Conservation (phyloP, 2,888 invertebrate genomes). For the Erynnis tages region DNA sequence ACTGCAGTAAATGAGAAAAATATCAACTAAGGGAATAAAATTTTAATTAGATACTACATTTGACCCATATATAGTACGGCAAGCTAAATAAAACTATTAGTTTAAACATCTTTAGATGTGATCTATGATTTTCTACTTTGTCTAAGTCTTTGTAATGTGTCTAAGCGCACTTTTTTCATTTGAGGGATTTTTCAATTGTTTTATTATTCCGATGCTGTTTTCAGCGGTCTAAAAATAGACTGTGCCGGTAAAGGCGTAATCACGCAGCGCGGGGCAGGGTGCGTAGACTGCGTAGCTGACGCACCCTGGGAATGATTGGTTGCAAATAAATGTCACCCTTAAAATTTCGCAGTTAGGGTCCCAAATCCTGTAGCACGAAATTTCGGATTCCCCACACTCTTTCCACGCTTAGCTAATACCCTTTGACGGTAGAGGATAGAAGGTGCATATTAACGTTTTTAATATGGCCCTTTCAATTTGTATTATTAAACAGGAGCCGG, state of each 20-base stretch:
- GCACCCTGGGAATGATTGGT: neutral
- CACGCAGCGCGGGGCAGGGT: neutral
- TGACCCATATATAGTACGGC: too few relatives aligned
- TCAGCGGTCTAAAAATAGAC: slow-evolving; percentile 48
- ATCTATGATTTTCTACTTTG: too few relatives aligned
- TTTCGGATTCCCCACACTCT: neutral
- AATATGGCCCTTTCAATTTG: neutral
- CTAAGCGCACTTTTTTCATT: neutral
- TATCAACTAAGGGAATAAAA: too few relatives aligned
- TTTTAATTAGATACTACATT: too few relatives aligned
- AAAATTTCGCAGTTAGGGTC: neutral
- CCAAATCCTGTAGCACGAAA: neutral
- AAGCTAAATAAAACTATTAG: too few relatives aligned
- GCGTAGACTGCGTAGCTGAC: too few relatives aligned
- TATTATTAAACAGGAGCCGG: slow-evolving; percentile 3
- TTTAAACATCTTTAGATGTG: too few relatives aligned
- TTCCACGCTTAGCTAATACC: neutral
- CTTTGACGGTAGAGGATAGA: neutral
- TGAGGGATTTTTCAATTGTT: neutral
- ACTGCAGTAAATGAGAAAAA: too few relatives aligned
- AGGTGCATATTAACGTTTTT: neutral
- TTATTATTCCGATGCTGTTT: slow-evolving; percentile 37
- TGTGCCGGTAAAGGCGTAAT: neutral
- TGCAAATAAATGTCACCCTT: slow-evolving; percentile 8
- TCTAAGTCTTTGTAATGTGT: too few relatives aligned